Percentiles rank a stretch among this genome's conserved stretches.
These are phyloP conservation scores for Danio kyathit DNA, from an alignment of 2,797 vertebrate species.

Conservation along the genomic window DNA sequence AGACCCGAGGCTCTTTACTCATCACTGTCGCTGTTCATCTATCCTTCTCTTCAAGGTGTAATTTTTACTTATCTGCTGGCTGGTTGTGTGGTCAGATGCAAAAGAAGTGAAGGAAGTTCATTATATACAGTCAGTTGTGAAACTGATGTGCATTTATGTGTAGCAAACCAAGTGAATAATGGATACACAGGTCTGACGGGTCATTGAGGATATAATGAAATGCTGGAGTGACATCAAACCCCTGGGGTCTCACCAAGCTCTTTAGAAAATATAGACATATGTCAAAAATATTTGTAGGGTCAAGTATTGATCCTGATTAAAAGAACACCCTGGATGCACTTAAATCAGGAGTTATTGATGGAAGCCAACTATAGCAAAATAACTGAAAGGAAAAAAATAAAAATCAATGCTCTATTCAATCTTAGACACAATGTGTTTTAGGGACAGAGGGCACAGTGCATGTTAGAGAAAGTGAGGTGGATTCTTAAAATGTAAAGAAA, in stretches of 20 bases:
- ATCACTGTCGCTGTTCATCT: constrained; percentile 37
- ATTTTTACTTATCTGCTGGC: not conserved
- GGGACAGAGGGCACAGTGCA: not conserved
- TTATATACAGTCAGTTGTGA: not conserved
- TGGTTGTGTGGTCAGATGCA: not conserved
- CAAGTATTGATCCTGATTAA: constrained; percentile 78
- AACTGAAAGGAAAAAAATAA: not conserved
- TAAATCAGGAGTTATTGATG: constrained; percentile 68
- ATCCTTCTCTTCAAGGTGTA: constrained; percentile 37
- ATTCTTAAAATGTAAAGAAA: too few relatives aligned
- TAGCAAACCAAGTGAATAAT: not conserved
- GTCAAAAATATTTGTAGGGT: constrained; percentile 81
- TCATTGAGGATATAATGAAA: constrained; percentile 11
- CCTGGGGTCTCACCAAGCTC: constrained; percentile 36
- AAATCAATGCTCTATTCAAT: constrained; percentile 61
- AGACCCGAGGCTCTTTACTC: constrained; percentile 55
- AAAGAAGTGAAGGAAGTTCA: not conserved
- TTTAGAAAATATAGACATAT: constrained; percentile 63
- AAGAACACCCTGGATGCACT: constrained; percentile 80
- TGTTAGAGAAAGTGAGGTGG: not conserved
- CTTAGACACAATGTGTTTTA: constrained; percentile 26
- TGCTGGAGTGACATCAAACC: constrained; percentile 13
- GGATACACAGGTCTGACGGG: not conserved
- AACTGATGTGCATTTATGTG: not conserved
- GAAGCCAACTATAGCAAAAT: not conserved